These are phyloP conservation scores for Nudaria mundana DNA, from an alignment of 2,888 invertebrate species.

Conservation along the genomic window DNA sequence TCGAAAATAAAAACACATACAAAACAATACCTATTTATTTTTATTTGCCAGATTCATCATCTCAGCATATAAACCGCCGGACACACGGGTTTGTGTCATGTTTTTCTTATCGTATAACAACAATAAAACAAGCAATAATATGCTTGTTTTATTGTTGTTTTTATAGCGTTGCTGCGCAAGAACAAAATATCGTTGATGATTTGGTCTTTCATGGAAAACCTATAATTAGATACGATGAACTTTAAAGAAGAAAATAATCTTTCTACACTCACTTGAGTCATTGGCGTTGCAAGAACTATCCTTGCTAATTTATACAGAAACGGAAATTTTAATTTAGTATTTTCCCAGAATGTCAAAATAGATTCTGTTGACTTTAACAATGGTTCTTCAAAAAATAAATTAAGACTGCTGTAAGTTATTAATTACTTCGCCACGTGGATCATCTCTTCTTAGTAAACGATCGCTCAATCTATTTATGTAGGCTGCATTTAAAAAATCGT, in stretches of 20 bases:
- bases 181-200: slow-evolving; percentile 12
- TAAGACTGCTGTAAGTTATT: neutral
- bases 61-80: too few relatives aligned
- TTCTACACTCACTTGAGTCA: slow-evolving; percentile 15
- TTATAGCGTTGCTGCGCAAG: slow-evolving; percentile 3
- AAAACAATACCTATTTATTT: too few relatives aligned
- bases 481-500: slow-evolving; percentile 1
- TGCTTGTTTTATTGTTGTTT: too few relatives aligned
- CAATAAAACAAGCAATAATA: too few relatives aligned
- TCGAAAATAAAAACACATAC: too few relatives aligned
- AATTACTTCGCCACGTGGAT: neutral
- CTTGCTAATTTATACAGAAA: slow-evolving; percentile 9
- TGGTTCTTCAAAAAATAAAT: neutral
- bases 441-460: neutral
- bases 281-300: slow-evolving; percentile 10
- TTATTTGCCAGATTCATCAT: too few relatives aligned
- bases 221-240: slow-evolving; percentile 11
- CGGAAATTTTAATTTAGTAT: slow-evolving; percentile 5
- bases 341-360: slow-evolving; percentile 3
- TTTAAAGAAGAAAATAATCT: slow-evolving; percentile 12
- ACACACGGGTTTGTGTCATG: too few relatives aligned
- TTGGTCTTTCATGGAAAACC: slow-evolving; percentile 7
- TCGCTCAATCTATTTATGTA: neutral
- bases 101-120: too few relatives aligned
- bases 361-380: slow-evolving; percentile 2